phyloP scores from a whole-genome alignment of 2,888 invertebrate species.

The Oconnorella tubifera region DNA sequence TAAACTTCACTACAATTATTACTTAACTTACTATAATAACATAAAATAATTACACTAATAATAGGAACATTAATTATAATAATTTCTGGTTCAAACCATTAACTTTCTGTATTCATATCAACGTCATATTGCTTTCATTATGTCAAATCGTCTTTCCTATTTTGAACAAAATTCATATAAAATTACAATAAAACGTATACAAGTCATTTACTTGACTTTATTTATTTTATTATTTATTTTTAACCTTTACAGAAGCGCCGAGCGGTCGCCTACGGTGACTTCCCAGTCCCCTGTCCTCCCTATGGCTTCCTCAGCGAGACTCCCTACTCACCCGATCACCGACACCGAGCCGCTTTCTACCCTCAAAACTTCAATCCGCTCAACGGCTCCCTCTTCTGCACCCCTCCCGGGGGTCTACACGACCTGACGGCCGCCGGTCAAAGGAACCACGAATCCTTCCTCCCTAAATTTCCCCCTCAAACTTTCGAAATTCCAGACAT shows the following conservation, averaged over 20 bases:
- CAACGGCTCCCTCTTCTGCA: neutral
- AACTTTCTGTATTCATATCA: too few species aligned
- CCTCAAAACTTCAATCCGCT: slow-evolving; percentile 6
- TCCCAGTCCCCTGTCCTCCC: neutral
- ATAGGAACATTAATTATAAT: too few species aligned
- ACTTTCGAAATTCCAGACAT: slow-evolving; percentile 53
- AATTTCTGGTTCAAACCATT: too few species aligned
- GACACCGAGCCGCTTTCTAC: neutral
- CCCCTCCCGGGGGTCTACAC: neutral
- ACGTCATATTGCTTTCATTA: too few species aligned
- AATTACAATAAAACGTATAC: too few species aligned
- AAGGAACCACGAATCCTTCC: neutral
- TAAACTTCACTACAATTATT: too few species aligned
- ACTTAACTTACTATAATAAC: too few species aligned
- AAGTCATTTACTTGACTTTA: too few species aligned
- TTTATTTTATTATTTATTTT: neutral
- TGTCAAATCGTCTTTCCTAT: too few species aligned
- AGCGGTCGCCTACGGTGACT: slow-evolving; percentile 1
- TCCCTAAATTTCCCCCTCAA: slow-evolving; percentile 50
- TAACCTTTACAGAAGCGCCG: neutral
- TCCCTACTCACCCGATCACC: neutral
- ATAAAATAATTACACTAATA: too few species aligned
- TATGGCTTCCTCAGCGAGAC: neutral
- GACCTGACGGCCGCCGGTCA: neutral
- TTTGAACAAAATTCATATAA: too few species aligned